These are phyloP conservation scores for Pleuronectes platessa DNA, from an alignment of 2,113 vertebrate genomes.

Conservation along the genomic window DNA sequence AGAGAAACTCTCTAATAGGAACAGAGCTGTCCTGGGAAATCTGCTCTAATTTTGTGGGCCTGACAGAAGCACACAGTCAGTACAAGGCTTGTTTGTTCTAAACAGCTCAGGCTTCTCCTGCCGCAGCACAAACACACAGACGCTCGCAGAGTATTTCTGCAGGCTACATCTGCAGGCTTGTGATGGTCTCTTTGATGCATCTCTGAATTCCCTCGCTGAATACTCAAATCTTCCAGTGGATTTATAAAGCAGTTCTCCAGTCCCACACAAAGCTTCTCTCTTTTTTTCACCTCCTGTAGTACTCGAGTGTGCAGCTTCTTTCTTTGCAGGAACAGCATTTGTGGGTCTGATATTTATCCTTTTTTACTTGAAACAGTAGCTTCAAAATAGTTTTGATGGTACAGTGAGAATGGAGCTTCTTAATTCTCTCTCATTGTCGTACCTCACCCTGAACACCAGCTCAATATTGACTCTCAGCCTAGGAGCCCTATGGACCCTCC, in stretches of 20 bases:
- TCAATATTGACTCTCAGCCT: too few relatives aligned
- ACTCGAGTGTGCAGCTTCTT: not conserved
- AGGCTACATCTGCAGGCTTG: slow-evolving; percentile 12
- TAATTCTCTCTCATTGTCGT: too few relatives aligned
- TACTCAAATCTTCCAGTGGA: slow-evolving; percentile 13
- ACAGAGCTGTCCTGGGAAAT: slow-evolving; percentile 65
- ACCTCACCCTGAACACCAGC: too few relatives aligned
- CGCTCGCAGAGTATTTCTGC: not conserved
- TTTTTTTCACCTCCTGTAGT: not conserved
- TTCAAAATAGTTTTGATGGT: too few relatives aligned
- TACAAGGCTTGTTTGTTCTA: slow-evolving; percentile 68
- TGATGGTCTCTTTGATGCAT: slow-evolving; percentile 15
- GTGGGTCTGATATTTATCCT: too few relatives aligned
- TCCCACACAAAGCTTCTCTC: not conserved
- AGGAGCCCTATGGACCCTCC: too few relatives aligned
- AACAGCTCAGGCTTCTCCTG: slow-evolving; percentile 46
- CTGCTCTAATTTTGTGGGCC: slow-evolving; percentile 58
- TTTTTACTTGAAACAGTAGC: too few relatives aligned
- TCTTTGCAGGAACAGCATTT: too few relatives aligned
- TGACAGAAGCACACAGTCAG: slow-evolving; percentile 56
- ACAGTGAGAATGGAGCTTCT: too few relatives aligned
- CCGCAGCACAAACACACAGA: slow-evolving; percentile 22
- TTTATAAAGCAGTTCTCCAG: not conserved
- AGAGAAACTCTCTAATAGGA: slow-evolving; percentile 62
- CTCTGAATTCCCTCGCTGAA: not conserved